A percentile compares a stretch with the other conserved stretches of the same genome.
phyloP scores from a whole-genome alignment of 2,113 vertebrate genomes.

The Callopanchax toddi region DNA sequence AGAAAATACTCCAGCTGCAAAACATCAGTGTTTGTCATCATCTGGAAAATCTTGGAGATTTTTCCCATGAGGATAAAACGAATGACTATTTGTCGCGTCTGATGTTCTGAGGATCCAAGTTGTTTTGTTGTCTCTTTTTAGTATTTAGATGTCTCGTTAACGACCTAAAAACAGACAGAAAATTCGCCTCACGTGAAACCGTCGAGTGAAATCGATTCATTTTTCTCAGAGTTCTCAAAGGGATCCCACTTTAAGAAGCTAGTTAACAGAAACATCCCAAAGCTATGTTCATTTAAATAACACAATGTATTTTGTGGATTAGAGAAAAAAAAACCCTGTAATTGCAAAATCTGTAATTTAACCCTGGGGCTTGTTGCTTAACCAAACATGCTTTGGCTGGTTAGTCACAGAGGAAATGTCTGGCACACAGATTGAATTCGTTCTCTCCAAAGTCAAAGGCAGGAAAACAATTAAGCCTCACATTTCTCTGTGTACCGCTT shows the following conservation, averaged over 20 bases:
- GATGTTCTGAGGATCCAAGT: too few species aligned
- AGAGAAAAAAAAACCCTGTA: slow-evolving; percentile 76
- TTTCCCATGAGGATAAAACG: slow-evolving; percentile 52
- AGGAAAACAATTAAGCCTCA: slow-evolving; percentile 84
- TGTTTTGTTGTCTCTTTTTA: background rate
- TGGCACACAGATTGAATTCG: slow-evolving; percentile 81
- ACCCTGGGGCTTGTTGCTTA: slow-evolving; percentile 83
- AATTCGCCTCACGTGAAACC: slow-evolving; percentile 35
- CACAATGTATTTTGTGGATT: slow-evolving; percentile 75
- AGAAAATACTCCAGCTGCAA: slow-evolving; percentile 73
- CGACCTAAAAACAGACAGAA: slow-evolving; percentile 57
- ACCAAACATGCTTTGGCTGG: slow-evolving; percentile 83
- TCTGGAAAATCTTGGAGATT: slow-evolving; percentile 49
- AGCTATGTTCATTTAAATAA: slow-evolving; percentile 87
- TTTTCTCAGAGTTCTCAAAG: slow-evolving; percentile 40
- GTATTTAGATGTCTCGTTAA: slow-evolving; percentile 54
- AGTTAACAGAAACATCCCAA: slow-evolving; percentile 78
- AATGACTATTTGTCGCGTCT: slow-evolving; percentile 1
- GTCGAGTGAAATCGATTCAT: slow-evolving; percentile 53
- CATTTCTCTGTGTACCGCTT: slow-evolving; percentile 79
- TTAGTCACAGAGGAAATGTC: slow-evolving; percentile 81
- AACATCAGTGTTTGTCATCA: slow-evolving; percentile 47
- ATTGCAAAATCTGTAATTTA: slow-evolving; percentile 83
- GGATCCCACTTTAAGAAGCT: slow-evolving; percentile 61
- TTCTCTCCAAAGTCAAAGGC: slow-evolving; percentile 81